Base-by-base conservation (phyloP, 2,113 vertebrate genomes). In the Quiscalus mexicanus region DNA sequence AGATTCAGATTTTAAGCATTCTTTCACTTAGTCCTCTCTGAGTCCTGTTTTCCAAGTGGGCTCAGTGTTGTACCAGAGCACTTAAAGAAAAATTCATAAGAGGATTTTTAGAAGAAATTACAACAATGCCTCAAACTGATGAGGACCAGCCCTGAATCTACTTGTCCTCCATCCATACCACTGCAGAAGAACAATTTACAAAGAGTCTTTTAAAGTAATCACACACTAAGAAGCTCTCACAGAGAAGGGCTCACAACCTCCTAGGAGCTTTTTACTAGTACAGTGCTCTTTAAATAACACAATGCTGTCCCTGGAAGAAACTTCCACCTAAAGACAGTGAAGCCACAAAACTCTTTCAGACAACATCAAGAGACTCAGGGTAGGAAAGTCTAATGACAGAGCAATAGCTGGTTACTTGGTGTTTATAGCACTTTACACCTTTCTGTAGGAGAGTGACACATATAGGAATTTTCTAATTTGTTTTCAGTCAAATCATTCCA, bases 401-500 rank as follows among this genome's bases (percentile, higher is more conserved):
- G 76, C 73, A 96, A 22, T 62, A 75, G 39, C 60, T 85, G 24
- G n/a, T 89, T 94, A 89, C 50, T 83, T 85, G 30, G 33, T 64
- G 24, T 33, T 50, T 87, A 45, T 7, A 85, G 21, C 35, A 35
- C 90, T 97, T 96, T 91, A 79, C 18, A 83, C 27, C 67, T 87
- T 89, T 30, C 27, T 62, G 42, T 35, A 65, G 24, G 44, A 96
- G 9, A 13, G 18, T 76, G 79, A 47, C 59, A 71, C 62, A 65
- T 50, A 69, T 42, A 94, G 78, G 33, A 78, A 94, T 96, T 96
- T 71, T 81, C 91, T 97, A 97, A 95, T 92, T 96, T 55, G 62
- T 97, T 96, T 97, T 89, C 78, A 90, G 87, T 89, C 60, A 95
- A 96, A 95, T 96, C 79, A 87, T 91, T 96, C 76, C 52, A 77